Percentiles rank a stretch among this genome's conserved stretches.
Conservation (phyloP, 1,140 invertebrate species). For the Lepidurus couesii region DNA sequence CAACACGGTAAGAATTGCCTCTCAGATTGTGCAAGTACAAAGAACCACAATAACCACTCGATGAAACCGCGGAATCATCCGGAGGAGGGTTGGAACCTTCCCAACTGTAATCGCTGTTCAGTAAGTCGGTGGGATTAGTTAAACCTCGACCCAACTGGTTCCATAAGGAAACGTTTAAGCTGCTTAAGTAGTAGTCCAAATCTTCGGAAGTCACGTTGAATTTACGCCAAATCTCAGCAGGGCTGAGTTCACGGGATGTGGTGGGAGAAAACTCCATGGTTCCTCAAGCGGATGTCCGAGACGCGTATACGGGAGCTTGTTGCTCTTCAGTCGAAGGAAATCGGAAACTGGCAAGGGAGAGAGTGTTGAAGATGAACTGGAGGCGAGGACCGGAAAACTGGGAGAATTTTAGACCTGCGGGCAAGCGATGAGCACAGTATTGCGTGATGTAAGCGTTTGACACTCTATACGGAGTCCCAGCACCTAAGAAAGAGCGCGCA, state of each 20-base stretch:
- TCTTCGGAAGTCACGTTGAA: conserved; percentile 31
- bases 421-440: conserved; percentile 3
- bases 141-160: neutral
- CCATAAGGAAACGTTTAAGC: neutral
- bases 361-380: neutral
- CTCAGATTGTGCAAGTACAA: conserved; percentile 20
- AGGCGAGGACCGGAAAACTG: neutral
- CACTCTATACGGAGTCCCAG: neutral
- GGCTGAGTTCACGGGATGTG: neutral
- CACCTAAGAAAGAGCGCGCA: neutral
- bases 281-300: neutral
- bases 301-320: neutral
- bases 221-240: neutral
- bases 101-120: neutral
- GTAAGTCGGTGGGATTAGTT: neutral
- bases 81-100: neutral
- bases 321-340: neutral
- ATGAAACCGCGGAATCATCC: neutral
- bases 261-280: neutral
- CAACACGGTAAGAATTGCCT: conserved; percentile 38
- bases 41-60: conserved; percentile 9
- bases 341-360: neutral
- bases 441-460: neutral
- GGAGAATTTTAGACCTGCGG: neutral
- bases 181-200: conserved; percentile 29